These are phyloP conservation scores for Cricetomys ansorgei DNA, from an alignment of 2,113 vertebrate genomes.

Conservation along the genomic window DNA sequence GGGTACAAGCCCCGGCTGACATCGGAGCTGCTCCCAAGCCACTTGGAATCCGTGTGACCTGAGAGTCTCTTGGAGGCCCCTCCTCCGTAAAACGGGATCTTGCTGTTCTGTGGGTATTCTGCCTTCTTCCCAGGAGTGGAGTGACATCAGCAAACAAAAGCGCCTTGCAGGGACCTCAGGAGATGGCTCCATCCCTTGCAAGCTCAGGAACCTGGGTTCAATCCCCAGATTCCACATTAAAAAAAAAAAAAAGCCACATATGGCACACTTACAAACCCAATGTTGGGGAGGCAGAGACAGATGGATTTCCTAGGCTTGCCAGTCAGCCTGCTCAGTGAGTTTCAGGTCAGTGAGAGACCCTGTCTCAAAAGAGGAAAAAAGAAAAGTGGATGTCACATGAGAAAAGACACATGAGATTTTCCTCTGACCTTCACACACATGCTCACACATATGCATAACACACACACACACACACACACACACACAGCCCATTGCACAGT, in stretches of 20 bases:
- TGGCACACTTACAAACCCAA: not conserved
- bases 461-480: not conserved
- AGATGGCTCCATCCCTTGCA: not conserved
- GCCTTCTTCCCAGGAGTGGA: not conserved
- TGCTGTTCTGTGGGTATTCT: not conserved
- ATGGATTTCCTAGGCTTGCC: not conserved
- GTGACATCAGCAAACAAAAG: not conserved
- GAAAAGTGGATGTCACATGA: no score
- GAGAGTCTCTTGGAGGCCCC: not conserved
- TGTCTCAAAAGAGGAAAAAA: not conserved
- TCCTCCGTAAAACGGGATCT: not conserved
- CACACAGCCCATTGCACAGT: not conserved
- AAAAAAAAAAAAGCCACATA: not conserved
- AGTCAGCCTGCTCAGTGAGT: not conserved
- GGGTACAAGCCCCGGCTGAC: not conserved
- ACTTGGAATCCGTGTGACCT: not conserved
- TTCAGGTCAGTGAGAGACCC: not conserved
- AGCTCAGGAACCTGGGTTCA: not conserved
- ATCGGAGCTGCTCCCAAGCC: not conserved
- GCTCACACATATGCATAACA: not conserved
- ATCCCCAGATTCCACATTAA: not conserved
- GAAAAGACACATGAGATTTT: no score
- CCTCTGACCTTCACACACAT: no score
- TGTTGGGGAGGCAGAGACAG: not conserved
- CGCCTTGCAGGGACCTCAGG: not conserved